A percentile compares a stretch with the other conserved stretches of the same genome.
Conservation (phyloP, 2,797 vertebrate genomes). For the Rousettus madagascariensis region DNA sequence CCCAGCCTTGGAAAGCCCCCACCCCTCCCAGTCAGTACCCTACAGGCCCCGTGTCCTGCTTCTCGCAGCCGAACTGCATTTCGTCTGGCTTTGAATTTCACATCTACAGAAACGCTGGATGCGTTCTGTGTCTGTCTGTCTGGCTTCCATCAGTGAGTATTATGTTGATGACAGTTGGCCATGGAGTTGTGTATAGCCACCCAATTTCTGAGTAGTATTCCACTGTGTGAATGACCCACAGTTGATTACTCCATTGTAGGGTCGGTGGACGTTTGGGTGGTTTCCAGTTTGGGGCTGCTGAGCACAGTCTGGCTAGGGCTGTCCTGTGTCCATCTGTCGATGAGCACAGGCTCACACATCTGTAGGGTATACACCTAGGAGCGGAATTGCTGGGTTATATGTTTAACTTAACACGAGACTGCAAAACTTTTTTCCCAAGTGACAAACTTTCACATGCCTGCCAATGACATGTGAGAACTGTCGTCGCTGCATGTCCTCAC, state of each 20-base stretch:
- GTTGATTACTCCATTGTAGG: rapidly evolving
- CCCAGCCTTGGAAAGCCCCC: neutral
- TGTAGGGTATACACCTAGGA: neutral
- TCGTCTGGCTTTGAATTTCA: neutral
- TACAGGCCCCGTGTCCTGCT: neutral
- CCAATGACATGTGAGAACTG: neutral
- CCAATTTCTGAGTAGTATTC: neutral
- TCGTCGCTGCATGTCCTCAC: neutral
- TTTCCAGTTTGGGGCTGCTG: neutral
- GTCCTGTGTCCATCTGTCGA: neutral
- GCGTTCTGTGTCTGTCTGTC: too few species aligned
- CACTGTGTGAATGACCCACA: neutral
- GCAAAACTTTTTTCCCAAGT: neutral
- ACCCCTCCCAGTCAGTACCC: neutral
- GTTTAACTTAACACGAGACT: neutral
- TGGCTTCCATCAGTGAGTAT: neutral
- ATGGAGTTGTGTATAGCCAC: rapidly evolving
- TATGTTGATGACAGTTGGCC: neutral
- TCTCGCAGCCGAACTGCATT: neutral
- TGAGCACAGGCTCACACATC: neutral
- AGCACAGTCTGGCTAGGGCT: neutral
- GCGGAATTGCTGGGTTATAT: neutral
- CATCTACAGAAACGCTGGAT: rapidly evolving
- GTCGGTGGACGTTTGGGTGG: neutral
- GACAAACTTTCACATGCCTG: too few species aligned